These are phyloP conservation scores for Hyppa rectilinea DNA, from an alignment of 2,888 invertebrate species.

Conservation along the genomic window DNA sequence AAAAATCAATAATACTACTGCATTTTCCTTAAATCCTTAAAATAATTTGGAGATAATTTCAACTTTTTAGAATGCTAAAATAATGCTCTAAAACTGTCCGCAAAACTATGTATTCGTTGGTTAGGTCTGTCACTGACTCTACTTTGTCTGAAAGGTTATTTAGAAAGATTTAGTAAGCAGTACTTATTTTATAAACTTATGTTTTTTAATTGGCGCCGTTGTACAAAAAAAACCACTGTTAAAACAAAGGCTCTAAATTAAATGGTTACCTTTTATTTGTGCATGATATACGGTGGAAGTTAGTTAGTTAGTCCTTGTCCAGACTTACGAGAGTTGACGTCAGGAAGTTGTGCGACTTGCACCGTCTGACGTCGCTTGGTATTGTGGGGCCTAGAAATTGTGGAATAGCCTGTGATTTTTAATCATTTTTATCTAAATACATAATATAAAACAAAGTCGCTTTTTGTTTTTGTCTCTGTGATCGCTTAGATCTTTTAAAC, in stretches of 20 bases:
- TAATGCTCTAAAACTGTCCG: no score
- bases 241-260: conserved; percentile 51
- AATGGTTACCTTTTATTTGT: conserved; percentile 65
- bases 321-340: conserved; percentile 71
- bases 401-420: background rate
- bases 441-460: background rate
- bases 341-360: conserved; percentile 72
- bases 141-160: background rate
- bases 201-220: background rate
- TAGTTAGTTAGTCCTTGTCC: conserved; percentile 74
- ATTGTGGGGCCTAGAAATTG: conserved; percentile 31
- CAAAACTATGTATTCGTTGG: background rate
- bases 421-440: background rate
- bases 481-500: background rate
- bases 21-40: background rate
- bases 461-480: background rate
- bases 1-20: background rate
- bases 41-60: background rate
- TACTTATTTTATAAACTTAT: background rate
- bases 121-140: background rate
- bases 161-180: no score
- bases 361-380: conserved; percentile 59
- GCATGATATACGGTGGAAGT: conserved; percentile 71
- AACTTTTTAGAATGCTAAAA: background rate
- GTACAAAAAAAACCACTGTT: conserved; percentile 14